These are phyloP conservation scores for Polymixis flavicincta DNA, from an alignment of 2,888 invertebrate genomes.

Conservation along the genomic window DNA sequence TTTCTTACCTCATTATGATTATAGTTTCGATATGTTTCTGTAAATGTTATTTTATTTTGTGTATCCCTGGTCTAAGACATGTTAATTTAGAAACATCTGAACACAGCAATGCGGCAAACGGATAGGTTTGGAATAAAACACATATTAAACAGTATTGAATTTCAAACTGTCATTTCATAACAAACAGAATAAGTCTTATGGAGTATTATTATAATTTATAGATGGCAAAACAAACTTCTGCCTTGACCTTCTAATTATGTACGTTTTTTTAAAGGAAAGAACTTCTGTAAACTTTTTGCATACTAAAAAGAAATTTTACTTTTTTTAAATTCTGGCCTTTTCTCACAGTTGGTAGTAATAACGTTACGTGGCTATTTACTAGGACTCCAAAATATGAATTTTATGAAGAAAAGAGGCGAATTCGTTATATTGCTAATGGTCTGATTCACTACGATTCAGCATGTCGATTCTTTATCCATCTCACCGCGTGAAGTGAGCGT, in stretches of 20 bases:
- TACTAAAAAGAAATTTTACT: neutral
- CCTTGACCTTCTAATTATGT: too few species aligned
- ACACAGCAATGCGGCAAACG: neutral
- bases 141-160: neutral
- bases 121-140: neutral
- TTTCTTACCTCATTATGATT: conserved; percentile 28
- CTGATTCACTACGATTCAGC: too few species aligned
- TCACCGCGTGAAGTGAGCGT: too few species aligned
- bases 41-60: conserved; percentile 6
- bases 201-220: neutral
- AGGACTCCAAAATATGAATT: neutral
- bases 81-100: neutral
- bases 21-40: conserved; percentile 18
- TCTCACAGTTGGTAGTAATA: neutral
- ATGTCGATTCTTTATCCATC: too few species aligned
- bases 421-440: too few species aligned
- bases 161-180: neutral
- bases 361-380: neutral
- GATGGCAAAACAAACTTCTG: neutral
- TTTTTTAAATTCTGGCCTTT: neutral
- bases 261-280: neutral
- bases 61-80: neutral
- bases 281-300: neutral
- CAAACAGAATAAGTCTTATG: neutral
- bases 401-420: neutral